Evolutionary conservation across 2,113 vertebrate species (phyloP), one percentile per base, ranked within the genome.

Genomic region (Nycticorax nycticorax): DNA sequence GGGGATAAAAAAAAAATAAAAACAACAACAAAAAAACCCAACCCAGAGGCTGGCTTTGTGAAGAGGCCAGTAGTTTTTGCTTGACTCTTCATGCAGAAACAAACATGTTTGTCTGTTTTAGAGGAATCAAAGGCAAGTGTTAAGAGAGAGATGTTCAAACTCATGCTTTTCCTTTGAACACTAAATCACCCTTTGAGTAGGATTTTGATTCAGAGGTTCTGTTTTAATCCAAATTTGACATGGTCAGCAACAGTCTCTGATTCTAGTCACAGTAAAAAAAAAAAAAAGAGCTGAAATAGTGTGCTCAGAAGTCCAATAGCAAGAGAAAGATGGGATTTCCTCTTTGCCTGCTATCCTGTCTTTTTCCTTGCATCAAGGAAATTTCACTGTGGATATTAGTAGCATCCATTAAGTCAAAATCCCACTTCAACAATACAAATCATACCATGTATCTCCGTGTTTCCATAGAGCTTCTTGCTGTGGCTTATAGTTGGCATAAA

Each of bases 31-130:
- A n/a, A 30, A 17, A 45, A 62, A 24, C 16, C 9, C 33, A 15
- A 55, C 28, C 28, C 37, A 95, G 78, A 95, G 41, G 75, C 60
- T 72, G 50, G 43, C 76, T 96, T 95, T 96, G 26, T 16, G 73
- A 88, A 93, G 67, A 93, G 52, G 55, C 48, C 8, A 7, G 67
- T 68, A 86, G 60, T 78, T 96, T 81, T 96, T 43, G 74, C 59
- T 72, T 94, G 89, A 84, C 52, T 90, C 69, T 72, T 74, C 69
- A 75, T 52, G 79, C 66, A 95, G 89, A 91, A 96, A 79, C 43
- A 79, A 87, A 59, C 6, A 8, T 11, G 3, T n/a, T 80, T 59
- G 26, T 64, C 59, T 48, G 14, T 86, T 93, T 86, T 43, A 68
- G 47, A 68, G 43, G 47, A 92, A 30, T 37, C 35, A 79, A 74